Base-by-base conservation (phyloP, 2,888 invertebrate genomes). In the Drosophila meridiana region DNA sequence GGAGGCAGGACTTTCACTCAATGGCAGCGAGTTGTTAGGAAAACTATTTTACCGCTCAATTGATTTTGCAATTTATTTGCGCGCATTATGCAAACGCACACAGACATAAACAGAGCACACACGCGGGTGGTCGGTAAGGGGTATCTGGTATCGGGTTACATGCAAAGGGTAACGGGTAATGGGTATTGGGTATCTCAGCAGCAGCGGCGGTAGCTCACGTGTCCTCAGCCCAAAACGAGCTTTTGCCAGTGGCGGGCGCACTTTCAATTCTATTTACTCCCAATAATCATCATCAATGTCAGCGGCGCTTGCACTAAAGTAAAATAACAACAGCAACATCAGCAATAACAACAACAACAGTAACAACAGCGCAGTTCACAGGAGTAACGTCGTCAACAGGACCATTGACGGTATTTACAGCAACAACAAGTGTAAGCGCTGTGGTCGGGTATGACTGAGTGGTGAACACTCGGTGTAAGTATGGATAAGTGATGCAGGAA, bases 281-380 rank as follows among this genome's bases (percentile, higher is more conserved):
- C 90, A 89, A 89, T 91, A 91, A 91, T 91, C 91, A 91, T 91
- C 90, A 91, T 90, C 91, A 91, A 91, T 90, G 90, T 90, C 91
- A 89, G 89, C 82, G 87, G 82, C 88, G 79, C 85, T 80, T 69
- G 80, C 83, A 82, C 86, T 83, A 78, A 86, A 78, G 71, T 78
- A 80, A 83, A 83, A 78, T 73, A 81, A 73, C 73, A 80, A 73
- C 57, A 73, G 63, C 76, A 69, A 50, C 64, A 66, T 70, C 57
- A 43, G 52, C 69, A 67, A 14, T 40, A 52, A 8, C 43, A 66
- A 14, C 47, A 34, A 3, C 34, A 50, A n/a, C 50, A 50, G 0
- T 34, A 52, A 0, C 50, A 52, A 5, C 34, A 52, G 52, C 55
- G 62, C 67, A 38, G 47, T 59, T 56, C 40, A 64, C 70, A 62